Base-by-base conservation (phyloP, 2,797 vertebrate species). In the Lagodon rhomboides region DNA sequence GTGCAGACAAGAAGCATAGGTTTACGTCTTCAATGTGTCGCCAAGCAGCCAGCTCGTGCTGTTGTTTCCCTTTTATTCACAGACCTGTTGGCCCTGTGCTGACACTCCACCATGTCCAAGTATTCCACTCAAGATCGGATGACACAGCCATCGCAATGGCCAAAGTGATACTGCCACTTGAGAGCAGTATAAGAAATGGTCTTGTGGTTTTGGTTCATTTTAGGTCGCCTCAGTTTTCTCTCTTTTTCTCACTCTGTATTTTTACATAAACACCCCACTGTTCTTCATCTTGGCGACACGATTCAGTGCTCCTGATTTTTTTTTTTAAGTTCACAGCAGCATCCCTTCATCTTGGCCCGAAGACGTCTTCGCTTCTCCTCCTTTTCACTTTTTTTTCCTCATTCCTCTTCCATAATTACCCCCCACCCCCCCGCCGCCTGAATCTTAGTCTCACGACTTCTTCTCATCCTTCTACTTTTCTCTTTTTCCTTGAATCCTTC, bases 331-430 rank as follows among this genome's bases (percentile, higher is more conserved):
- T 63, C n/a, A 59, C 46, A 27, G 16, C 44, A 58, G 65, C 49
- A 38, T 44, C 63, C 64, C 49, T 72, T 72, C 51, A 50, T 77
- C 60, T 46, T 59, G 20, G 58, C 66, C 56, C 34, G 23, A 55
- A 73, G 67, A 47, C 18, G 41, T 55, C 44, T 41, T 66, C 0
- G 2, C 59, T 53, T 55, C 67, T 50, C 55, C 59, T 58, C 51
- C 1, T 59, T 27, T 22, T 38, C 17, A 6, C 50, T 18, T 61
- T 59, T 66, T 53, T 43, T 23, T 41, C 38, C 23, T 46, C 34
- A 9, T 66, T 25, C 16, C 41, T 73, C 23, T 49, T 56, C 59
- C 12, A 64, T 68, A 77, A 82, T 72, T 54, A 77, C 72, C 74
- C 10, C 49, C 22, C 38, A 38, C 38, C 38, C 38, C 34, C 38